phyloP scores from a whole-genome alignment of 2,888 invertebrate species.

The Drosophila falleni region DNA sequence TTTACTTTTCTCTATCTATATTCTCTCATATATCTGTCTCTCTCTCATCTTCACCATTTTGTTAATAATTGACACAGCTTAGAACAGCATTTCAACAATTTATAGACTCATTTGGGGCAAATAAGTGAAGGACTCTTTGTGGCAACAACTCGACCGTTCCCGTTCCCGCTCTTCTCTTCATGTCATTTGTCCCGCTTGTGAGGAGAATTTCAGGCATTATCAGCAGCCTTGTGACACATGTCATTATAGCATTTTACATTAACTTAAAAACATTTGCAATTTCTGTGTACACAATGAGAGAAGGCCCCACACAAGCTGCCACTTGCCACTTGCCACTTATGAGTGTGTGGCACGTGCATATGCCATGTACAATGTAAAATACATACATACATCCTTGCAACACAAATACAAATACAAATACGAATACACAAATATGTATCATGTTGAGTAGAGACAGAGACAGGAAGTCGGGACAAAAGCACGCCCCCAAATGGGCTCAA shows the following conservation, averaged over 20 bases:
- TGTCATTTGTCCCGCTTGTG: not conserved
- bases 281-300: constrained; percentile 60
- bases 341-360: constrained; percentile 61
- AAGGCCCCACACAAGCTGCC: constrained; percentile 32
- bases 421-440: constrained; percentile 10
- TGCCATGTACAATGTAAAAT: constrained; percentile 29
- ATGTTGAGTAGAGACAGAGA: constrained; percentile 31
- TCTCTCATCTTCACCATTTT: not conserved
- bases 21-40: not conserved
- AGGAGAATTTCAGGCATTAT: constrained; percentile 32
- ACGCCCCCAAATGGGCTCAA: constrained; percentile 60
- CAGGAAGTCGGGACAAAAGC: constrained; percentile 55
- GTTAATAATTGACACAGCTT: not conserved
- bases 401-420: constrained; percentile 11
- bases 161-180: too few relatives aligned
- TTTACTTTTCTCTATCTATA: not conserved
- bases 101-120: constrained; percentile 36
- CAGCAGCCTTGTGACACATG: constrained; percentile 67
- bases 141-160: constrained; percentile 13
- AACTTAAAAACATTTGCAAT: constrained; percentile 80
- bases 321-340: constrained; percentile 62
- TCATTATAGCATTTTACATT: constrained; percentile 77
- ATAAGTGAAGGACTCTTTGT: constrained; percentile 24
- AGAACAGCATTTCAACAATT: not conserved
- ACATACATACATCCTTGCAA: constrained; percentile 6